Evolutionary conservation across 2,113 vertebrate species (phyloP).

Genomic region (Carassius gibelio): DNA sequence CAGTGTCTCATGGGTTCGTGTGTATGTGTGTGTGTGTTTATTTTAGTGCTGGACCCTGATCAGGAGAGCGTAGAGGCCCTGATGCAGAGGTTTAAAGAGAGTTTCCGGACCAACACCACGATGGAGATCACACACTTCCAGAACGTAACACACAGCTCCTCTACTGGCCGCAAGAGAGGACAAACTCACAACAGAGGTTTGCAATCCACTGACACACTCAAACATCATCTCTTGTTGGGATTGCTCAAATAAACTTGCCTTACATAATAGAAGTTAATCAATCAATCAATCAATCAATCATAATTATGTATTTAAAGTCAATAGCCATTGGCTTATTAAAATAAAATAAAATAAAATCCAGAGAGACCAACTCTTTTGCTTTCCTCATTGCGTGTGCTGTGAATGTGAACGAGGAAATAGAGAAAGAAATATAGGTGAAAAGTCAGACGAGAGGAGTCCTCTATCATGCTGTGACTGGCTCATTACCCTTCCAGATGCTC

Average conservation of each 20-base stretch:
- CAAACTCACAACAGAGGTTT: constrained; percentile 86
- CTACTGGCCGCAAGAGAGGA: constrained; percentile 83
- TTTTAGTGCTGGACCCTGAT: constrained; percentile 81
- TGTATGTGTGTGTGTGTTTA: constrained; percentile 41
- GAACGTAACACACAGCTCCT: constrained; percentile 81
- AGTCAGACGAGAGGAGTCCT: neutral
- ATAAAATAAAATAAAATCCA: no score
- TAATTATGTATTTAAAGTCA: no score
- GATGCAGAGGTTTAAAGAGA: constrained; percentile 98
- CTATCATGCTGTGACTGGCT: neutral
- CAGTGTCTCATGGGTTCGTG: constrained; percentile 37
- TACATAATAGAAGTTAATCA: no score
- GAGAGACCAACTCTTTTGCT: no score
- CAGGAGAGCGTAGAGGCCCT: constrained; percentile 92
- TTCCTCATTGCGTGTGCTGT: neutral
- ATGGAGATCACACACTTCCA: constrained; percentile 92
- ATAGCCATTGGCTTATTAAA: no score
- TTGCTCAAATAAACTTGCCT: neutral
- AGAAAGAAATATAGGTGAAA: neutral
- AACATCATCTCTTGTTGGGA: neutral
- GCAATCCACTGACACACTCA: constrained; percentile 50
- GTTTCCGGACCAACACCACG: constrained; percentile 89
- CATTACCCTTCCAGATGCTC: neutral
- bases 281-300: no score
- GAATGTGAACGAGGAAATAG: neutral